Base-by-base conservation (phyloP, 2,888 invertebrate genomes). In the Drosophila kokeensis region DNA sequence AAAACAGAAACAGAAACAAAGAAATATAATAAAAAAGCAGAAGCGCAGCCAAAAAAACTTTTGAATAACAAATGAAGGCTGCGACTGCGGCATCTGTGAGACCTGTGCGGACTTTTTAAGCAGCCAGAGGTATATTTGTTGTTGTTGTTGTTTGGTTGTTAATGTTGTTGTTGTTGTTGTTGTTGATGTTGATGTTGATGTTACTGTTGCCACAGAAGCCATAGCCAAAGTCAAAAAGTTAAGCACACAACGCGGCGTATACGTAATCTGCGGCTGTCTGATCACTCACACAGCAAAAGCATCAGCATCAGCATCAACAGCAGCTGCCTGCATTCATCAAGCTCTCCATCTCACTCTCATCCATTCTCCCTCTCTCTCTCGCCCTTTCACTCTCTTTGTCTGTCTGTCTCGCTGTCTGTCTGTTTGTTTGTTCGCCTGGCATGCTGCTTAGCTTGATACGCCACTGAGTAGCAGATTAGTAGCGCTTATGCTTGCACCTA, bases 11-110 rank as follows among this genome's bases (percentile, higher is more conserved):
- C 45, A 45, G 52, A 21, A 42, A 52, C 55, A 42, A 50, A 32
- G 27, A 27, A 69, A 58, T 55, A 67, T 48, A 73, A 65, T 66
- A 54, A 60, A 54, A 10, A 29, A 10, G 21, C 55, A 50, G 58
- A 67, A 71, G 64, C 58, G 75, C 73, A 69, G 68, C 75, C 80
- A 82, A 82, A 82, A 81, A 87, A 90, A 90, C 85, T 90, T 89
- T 85, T 89, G 88, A 89, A 90, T 89, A 89, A 87, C 90, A 90
- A 89, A 89, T 90, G 90, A 89, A 90, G 81, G 85, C 83, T 82
- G 64, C 79, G 73, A 73, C 76, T 82, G 79, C 78, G 65, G 85
- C 78, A 81, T 68, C 42, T 64, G 71, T 53, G 60, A 81, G 79
- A 84, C 87, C 90, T 90, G 89, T 81, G 82, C 79, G 77, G 82